Evolutionary conservation across 2,797 vertebrate species (phyloP).

Genomic region (Tapera naevia): DNA sequence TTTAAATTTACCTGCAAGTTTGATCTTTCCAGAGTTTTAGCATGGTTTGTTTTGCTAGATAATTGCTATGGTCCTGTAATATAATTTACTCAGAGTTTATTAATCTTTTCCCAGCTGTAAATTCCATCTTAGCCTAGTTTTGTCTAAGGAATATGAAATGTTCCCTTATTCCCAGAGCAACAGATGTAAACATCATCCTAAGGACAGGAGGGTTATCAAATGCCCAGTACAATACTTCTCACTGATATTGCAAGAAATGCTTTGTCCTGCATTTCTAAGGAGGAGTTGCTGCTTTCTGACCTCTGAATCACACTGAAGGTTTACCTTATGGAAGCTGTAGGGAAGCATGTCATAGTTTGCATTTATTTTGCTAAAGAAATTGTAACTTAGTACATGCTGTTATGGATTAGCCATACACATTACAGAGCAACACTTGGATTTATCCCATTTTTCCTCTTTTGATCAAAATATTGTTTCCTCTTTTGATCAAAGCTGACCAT

Average conservation of each 20-base stretch:
- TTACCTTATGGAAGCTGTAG: not conserved
- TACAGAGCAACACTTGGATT: not conserved
- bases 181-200: not conserved
- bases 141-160: not conserved
- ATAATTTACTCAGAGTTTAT: not conserved
- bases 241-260: not conserved
- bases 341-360: not conserved
- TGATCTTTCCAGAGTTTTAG: not conserved
- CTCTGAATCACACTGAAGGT: not conserved
- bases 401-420: not conserved
- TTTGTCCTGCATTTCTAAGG: not conserved
- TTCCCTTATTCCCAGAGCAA: not conserved
- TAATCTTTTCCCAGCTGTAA: constrained; percentile 30
- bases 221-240: not conserved
- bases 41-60: not conserved
- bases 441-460: not conserved
- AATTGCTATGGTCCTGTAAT: not conserved
- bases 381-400: not conserved
- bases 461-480: not conserved
- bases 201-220: not conserved
- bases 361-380: not conserved
- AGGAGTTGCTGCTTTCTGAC: not conserved
- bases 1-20: not conserved
- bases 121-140: constrained; percentile 48
- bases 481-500: not conserved